phyloP scores from a whole-genome alignment of 2,888 invertebrate genomes.

The Tinea trinotella region DNA sequence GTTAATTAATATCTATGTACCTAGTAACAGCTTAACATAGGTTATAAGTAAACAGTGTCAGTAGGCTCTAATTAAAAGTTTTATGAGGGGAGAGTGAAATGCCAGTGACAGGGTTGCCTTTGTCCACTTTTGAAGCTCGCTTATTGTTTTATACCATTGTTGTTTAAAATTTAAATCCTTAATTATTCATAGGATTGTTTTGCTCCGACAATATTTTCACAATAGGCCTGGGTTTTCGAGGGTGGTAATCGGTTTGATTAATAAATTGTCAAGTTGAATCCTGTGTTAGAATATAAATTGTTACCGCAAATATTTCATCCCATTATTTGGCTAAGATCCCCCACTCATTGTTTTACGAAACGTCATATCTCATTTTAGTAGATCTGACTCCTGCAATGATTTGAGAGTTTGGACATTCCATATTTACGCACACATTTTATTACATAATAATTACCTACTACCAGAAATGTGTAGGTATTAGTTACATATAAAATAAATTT shows the following conservation, averaged over 20 bases:
- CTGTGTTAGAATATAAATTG: slow-evolving; percentile 69
- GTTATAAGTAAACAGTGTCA: background rate
- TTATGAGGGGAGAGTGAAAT: slow-evolving; percentile 47
- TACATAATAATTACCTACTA: too few relatives aligned
- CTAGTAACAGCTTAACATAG: background rate
- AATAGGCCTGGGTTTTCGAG: slow-evolving; percentile 60
- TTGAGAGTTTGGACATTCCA: background rate
- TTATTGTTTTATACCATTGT: slow-evolving; percentile 70
- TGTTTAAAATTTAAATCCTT: slow-evolving; percentile 70
- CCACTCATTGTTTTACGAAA: slow-evolving; percentile 69
- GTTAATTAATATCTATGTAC: too few relatives aligned
- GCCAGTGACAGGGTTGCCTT: slow-evolving; percentile 59
- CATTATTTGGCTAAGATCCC: slow-evolving; percentile 56
- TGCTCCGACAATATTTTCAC: slow-evolving; percentile 68
- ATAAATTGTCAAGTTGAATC: slow-evolving; percentile 73
- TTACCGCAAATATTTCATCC: slow-evolving; percentile 69
- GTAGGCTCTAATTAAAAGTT: slow-evolving; percentile 38
- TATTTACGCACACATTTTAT: background rate
- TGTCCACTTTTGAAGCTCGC: slow-evolving; percentile 63
- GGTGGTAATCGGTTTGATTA: slow-evolving; percentile 72
- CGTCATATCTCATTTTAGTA: slow-evolving; percentile 60
- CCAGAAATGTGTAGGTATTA: too few relatives aligned
- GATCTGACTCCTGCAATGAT: background rate
- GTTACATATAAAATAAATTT: slow-evolving; percentile 3
- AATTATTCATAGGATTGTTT: slow-evolving; percentile 72